Evolutionary conservation across 2,888 invertebrate species (phyloP).

Genomic region (Pollenia angustigena): DNA sequence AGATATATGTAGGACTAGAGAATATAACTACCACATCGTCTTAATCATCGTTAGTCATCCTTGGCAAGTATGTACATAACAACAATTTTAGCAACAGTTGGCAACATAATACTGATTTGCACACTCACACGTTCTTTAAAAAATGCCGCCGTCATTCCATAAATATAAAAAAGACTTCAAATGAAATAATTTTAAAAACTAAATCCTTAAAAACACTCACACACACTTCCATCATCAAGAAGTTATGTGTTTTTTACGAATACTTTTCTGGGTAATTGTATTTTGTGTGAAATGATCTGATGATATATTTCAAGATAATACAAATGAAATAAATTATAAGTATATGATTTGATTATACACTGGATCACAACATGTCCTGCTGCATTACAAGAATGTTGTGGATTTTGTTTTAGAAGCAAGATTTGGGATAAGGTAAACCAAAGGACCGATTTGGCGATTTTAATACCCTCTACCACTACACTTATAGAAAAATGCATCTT

Average conservation of each 20-base stretch:
- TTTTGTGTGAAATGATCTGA: slow-evolving; percentile 7
- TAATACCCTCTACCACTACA: too few species aligned
- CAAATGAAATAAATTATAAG: slow-evolving; percentile 15
- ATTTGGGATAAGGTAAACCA: too few species aligned
- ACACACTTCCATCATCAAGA: neutral
- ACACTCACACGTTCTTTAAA: slow-evolving; percentile 7
- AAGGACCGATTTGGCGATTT: too few species aligned
- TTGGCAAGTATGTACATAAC: neutral
- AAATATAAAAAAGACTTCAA: neutral
- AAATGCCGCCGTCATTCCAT: slow-evolving; percentile 16
- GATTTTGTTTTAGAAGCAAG: too few species aligned
- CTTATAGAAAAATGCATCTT: too few species aligned
- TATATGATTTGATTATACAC: neutral
- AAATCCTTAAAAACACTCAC: slow-evolving; percentile 1
- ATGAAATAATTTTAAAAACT: neutral
- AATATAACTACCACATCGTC: slow-evolving; percentile 6
- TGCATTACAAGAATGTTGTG: neutral
- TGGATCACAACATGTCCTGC: neutral
- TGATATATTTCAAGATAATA: slow-evolving; percentile 4
- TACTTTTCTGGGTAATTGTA: neutral
- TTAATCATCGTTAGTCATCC: slow-evolving; percentile 4
- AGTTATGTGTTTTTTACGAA: neutral
- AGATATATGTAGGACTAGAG: neutral
- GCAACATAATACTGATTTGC: slow-evolving; percentile 6
- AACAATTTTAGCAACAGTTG: slow-evolving; percentile 50